phyloP scores from a whole-genome alignment of 2,113 vertebrate species.

The Chloebia gouldiae region DNA sequence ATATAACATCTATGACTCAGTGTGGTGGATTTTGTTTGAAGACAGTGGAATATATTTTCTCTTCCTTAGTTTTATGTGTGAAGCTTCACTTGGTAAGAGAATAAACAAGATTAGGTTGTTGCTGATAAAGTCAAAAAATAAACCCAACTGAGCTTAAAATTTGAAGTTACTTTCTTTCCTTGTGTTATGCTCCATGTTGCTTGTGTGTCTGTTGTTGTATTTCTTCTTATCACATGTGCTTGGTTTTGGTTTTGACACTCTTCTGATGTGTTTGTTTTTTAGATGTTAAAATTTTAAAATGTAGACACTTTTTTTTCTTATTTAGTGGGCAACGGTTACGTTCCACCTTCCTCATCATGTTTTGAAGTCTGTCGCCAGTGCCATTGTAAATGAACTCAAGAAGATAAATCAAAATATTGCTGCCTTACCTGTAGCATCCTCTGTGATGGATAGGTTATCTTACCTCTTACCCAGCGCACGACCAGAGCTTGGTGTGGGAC shows the following conservation, averaged over 20 bases:
- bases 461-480: conserved; percentile 97
- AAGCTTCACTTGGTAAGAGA: background rate
- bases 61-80: background rate
- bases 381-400: conserved; percentile 98
- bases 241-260: background rate
- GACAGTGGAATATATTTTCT: background rate
- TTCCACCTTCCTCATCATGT: conserved; percentile 98
- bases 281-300: background rate
- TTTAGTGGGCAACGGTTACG: conserved; percentile 96
- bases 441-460: conserved; percentile 99
- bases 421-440: conserved; percentile 98
- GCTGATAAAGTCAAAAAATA: background rate
- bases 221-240: background rate
- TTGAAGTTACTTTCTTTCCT: background rate
- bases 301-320: background rate
- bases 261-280: background rate
- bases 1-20: background rate
- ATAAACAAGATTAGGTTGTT: background rate
- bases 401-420: conserved; percentile 99
- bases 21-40: background rate
- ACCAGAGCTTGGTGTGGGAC: conserved; percentile 95
- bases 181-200: accelerated
- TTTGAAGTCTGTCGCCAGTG: conserved; percentile 91
- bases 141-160: background rate
- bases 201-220: background rate